These are phyloP conservation scores for Hypotaenidia okinawae DNA, from an alignment of 2,797 vertebrate genomes.

Conservation along the genomic window DNA sequence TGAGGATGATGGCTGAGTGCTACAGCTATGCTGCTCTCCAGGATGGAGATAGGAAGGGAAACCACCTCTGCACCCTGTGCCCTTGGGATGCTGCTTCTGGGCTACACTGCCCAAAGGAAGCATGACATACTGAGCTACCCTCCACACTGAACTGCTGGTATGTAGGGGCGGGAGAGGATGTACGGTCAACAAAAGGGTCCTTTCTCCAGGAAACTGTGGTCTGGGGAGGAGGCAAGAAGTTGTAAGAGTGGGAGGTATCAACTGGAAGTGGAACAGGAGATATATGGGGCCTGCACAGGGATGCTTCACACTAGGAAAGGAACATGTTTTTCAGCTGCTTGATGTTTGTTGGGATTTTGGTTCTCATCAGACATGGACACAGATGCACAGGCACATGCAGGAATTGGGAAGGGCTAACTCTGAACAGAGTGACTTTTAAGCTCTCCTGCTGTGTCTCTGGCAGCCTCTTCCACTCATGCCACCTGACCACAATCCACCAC, in stretches of 20 bases:
- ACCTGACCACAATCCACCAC: not conserved
- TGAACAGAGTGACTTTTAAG: not conserved
- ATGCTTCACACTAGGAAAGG: not conserved
- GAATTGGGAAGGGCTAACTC: not conserved
- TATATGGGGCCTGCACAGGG: not conserved
- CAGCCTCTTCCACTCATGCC: not conserved
- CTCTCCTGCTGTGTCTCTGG: not conserved
- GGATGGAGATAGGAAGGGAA: not conserved
- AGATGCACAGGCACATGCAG: not conserved
- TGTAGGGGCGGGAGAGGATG: not conserved
- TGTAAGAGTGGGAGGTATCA: not conserved
- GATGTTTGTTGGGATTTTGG: constrained; percentile 13
- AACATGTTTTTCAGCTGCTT: constrained; percentile 8
- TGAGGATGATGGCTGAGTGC: not conserved
- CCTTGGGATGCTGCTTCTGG: not conserved
- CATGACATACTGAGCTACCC: constrained; percentile 53
- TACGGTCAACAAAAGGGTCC: not conserved
- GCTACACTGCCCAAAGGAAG: not conserved
- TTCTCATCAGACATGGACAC: not conserved
- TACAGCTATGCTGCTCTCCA: not conserved
- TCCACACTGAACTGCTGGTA: constrained; percentile 25
- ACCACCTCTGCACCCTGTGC: not conserved
- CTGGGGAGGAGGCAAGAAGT: constrained; percentile 6
- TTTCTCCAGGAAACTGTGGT: constrained; percentile 8
- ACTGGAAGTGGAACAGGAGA: not conserved